These are phyloP conservation scores for Bedellia somnulentella DNA, from an alignment of 2,888 invertebrate genomes.

Conservation along the genomic window DNA sequence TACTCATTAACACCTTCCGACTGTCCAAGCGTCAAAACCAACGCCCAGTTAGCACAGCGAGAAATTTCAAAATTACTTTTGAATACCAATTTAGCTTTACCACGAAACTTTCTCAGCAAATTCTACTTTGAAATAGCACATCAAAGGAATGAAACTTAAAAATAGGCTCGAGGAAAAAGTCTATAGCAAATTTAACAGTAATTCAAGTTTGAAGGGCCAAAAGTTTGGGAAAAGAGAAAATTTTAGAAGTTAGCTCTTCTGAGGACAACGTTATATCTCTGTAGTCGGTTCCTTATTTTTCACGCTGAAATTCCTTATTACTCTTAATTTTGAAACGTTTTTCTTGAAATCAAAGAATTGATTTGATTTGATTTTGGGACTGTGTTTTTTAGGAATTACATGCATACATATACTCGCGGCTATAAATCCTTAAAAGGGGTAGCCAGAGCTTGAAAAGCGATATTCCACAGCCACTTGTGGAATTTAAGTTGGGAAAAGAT, in stretches of 20 bases:
- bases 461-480: too few relatives aligned
- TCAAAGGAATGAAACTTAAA: constrained; percentile 59
- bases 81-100: constrained; percentile 43
- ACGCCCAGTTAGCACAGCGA: constrained; percentile 23
- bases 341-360: too few relatives aligned
- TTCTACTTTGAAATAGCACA: constrained; percentile 45
- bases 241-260: constrained; percentile 53
- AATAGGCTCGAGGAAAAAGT: constrained; percentile 30
- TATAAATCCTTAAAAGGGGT: too few relatives aligned
- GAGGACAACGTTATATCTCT: constrained; percentile 34
- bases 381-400: too few relatives aligned
- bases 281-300: too few relatives aligned
- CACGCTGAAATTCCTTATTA: too few relatives aligned
- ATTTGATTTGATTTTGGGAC: too few relatives aligned
- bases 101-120: constrained; percentile 48
- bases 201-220: constrained; percentile 53
- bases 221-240: constrained; percentile 40
- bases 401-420: too few relatives aligned
- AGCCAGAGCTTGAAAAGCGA: too few relatives aligned
- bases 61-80: constrained; percentile 45
- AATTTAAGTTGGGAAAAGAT: too few relatives aligned
- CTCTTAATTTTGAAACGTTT: too few relatives aligned
- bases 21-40: not conserved
- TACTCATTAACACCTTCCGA: not conserved
- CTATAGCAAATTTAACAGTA: constrained; percentile 52